These are phyloP conservation scores for Eupelmus urozonus DNA, from an alignment of 2,888 invertebrate species.

Conservation along the genomic window DNA sequence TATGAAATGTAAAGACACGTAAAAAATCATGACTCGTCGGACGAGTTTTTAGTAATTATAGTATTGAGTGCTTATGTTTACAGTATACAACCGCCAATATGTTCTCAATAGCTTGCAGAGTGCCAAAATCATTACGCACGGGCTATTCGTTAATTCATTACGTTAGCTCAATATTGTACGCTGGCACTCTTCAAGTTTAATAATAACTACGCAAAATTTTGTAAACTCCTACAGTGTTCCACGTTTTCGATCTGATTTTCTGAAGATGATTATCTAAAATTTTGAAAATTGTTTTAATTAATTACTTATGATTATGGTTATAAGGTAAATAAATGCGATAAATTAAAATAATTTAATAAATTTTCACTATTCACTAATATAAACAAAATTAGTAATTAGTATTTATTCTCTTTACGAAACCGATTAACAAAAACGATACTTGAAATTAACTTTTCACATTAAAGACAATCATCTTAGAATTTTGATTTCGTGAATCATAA, in stretches of 20 bases:
- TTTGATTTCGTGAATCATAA: constrained; percentile 22
- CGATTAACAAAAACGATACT: too few relatives aligned
- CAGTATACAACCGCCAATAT: constrained; percentile 23
- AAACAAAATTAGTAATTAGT: too few relatives aligned
- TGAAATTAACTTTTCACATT: constrained; percentile 11
- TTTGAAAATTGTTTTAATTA: constrained; percentile 4
- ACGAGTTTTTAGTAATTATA: constrained; percentile 35
- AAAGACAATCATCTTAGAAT: constrained; percentile 34
- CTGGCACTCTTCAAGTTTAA: constrained; percentile 49
- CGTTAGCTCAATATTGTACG: constrained; percentile 39
- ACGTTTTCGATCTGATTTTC: constrained; percentile 6
- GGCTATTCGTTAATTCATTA: neutral
- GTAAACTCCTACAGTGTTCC: constrained; percentile 30
- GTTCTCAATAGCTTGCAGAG: constrained; percentile 44
- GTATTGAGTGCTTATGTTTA: constrained; percentile 24
- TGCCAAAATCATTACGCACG: constrained; percentile 33
- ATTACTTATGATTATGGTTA: neutral
- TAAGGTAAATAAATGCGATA: too few relatives aligned
- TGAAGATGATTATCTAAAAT: constrained; percentile 31
- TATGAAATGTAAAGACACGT: constrained; percentile 43
- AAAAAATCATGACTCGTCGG: constrained; percentile 21
- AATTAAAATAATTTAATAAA: too few relatives aligned
- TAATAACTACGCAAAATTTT: constrained; percentile 34
- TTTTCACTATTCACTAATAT: too few relatives aligned
- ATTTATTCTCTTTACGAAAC: too few relatives aligned